phyloP scores from a whole-genome alignment of 2,113 vertebrate species.

The Setophaga petechia region DNA sequence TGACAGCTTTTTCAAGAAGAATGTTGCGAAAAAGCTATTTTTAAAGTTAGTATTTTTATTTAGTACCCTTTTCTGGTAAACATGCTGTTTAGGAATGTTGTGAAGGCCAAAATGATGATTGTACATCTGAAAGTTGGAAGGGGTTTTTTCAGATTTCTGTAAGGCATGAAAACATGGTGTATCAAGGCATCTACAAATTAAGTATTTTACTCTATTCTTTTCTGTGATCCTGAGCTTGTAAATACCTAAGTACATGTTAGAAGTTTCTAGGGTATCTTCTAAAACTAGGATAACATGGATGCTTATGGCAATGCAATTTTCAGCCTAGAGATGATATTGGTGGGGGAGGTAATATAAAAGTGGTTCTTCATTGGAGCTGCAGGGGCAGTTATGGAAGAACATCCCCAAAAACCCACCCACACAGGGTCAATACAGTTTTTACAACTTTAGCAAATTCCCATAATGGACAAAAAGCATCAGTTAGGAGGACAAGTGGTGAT shows the following conservation, averaged over 20 bases:
- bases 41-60: background rate
- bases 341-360: background rate
- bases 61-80: background rate
- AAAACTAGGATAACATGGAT: background rate
- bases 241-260: background rate
- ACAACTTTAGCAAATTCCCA: background rate
- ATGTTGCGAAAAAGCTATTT: background rate
- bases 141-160: background rate
- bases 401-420: background rate
- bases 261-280: background rate
- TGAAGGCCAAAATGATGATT: background rate
- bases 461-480: background rate
- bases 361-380: background rate
- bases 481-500: background rate
- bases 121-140: background rate
- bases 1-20: background rate
- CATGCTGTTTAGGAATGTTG: background rate
- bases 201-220: background rate
- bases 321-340: background rate
- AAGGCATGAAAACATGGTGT: background rate
- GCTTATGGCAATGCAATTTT: background rate
- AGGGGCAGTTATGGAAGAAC: background rate
- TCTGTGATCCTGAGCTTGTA: background rate
- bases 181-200: background rate
- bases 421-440: background rate